Base-by-base conservation (phyloP, 2,797 vertebrate genomes). In the Tenualosa thibaudeaui region DNA sequence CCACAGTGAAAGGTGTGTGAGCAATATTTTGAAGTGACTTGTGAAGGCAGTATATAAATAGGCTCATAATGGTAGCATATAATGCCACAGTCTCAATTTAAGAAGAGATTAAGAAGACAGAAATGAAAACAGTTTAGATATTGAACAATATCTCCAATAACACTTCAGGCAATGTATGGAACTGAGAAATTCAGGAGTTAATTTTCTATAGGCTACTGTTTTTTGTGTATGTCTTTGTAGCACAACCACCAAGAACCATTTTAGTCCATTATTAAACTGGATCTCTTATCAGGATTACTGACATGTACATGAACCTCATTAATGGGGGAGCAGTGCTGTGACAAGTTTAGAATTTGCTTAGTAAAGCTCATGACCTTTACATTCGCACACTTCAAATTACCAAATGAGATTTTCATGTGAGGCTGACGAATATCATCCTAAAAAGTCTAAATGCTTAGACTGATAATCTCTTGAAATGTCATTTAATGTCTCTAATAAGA, bases 301-400 rank as follows among this genome's bases (percentile, higher is more conserved):
- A 22, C 71, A 46, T 78, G 71, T 43, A 78, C 40, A 43, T 2
- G 17, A 78, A 78, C 71, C 37, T 46, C 37, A 78, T 46, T 46
- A 78, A 78, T 78, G 71, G 6, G 71, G 43, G 71, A 43, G 37
- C 19, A 40, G 40, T 13, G 65, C 65, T 71, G 65, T 78, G 71
- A 78, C 71, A 46, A 78, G 71, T 46, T 78, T 78, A 78, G 71
- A 78, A 78, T 78, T 78, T 78, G 71, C 71, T 43, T 22, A 78
- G 71, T 78, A 78, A 78, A 78, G 71, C 40, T 78, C 71, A 46
- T 78, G 71, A 46, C 71, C 71, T 78, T 78, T 78, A 78, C 71
- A 78, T 78, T 31, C 15, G 37, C 71, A 78, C 71, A 78, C 40
- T 78, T 78, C 13, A 2, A 43, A 78, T 78, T 46, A 78, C 71